Evolutionary conservation across 2,113 vertebrate genomes (phyloP), one percentile per base, ranked within the genome.

Genomic region (Callipepla squamata): DNA sequence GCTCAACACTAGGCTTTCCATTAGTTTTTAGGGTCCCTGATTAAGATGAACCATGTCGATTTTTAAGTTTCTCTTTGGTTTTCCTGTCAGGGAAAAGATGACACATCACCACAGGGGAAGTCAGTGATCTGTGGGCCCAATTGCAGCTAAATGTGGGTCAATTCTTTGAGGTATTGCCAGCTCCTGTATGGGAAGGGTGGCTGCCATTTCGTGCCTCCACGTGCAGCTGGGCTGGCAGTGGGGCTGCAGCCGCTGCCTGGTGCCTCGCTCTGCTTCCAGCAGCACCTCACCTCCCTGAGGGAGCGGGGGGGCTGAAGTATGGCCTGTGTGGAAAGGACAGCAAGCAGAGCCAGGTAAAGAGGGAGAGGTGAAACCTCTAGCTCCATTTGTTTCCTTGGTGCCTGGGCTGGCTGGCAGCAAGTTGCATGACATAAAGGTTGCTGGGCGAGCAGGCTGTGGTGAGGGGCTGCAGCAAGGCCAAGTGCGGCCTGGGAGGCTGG

Each of bases 131-230:
- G 6, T 1, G 3, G 34, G 18, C 19, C 30, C 45, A 61, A 57
- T 58, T 73, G 32, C 11, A 25, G 16, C 7, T 20, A 9, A 69
- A 75, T 69, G 14, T 32, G 48, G 44, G 28, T 0, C 10, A 21
- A 1, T 9, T 16, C 48, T 70, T 45, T 21, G 3, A 3, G 0
- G 1, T 42, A 2, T n/a, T 55, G 16, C 6, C 0, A 4, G 20
- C 14, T 59, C 4, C 7, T 28, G 1, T 7, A 36, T 28, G 53
- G 11, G n/a, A 32, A 21, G n/a, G 38, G 11, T 1, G 5, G 32
- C 7, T 0, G 5, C 53, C 14, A 10, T 14, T 21, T 50, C 0
- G 0, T 1, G 15, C 6, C 36, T 19, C 30, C 5, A 8, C 6
- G 9, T 34, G 40, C 12, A 2, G 26, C 1, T 5, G 40, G n/a